phyloP scores from a whole-genome alignment of 2,113 vertebrate genomes.

The Triplophysa siluroides region DNA sequence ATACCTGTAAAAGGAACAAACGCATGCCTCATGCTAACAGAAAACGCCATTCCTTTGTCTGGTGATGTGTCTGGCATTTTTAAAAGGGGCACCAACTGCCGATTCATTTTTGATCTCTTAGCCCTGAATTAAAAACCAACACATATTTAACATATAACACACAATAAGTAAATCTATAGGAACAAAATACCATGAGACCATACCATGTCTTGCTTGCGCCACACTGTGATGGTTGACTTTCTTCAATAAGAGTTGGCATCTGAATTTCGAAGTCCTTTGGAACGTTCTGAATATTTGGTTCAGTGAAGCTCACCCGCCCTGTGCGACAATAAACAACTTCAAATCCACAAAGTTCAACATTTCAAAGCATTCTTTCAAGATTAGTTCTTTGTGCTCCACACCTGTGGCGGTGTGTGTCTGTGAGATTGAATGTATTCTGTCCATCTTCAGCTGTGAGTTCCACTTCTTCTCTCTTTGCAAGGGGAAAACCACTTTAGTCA shows the following conservation, averaged over 20 bases:
- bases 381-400: constrained; percentile 53
- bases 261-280: constrained; percentile 96
- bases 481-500: constrained; percentile 94
- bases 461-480: constrained; percentile 85
- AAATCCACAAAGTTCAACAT: constrained; percentile 24
- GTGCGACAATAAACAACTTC: constrained; percentile 39
- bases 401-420: constrained; percentile 96
- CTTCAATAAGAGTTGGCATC: constrained; percentile 82
- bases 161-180: background rate
- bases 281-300: constrained; percentile 97
- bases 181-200: background rate
- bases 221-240: constrained; percentile 82
- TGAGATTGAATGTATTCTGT: constrained; percentile 87
- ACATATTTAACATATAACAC: background rate
- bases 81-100: constrained; percentile 25
- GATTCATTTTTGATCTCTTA: constrained; percentile 39
- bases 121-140: constrained; percentile 25
- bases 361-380: background rate
- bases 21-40: constrained; percentile 93
- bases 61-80: constrained; percentile 54
- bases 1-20: constrained; percentile 94
- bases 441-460: constrained; percentile 83
- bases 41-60: constrained; percentile 78
- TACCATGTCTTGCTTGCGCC: constrained; percentile 61
- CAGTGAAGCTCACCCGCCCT: constrained; percentile 91